Evolutionary conservation across 2,797 vertebrate species (phyloP).

Genomic region (Falco concolor): DNA sequence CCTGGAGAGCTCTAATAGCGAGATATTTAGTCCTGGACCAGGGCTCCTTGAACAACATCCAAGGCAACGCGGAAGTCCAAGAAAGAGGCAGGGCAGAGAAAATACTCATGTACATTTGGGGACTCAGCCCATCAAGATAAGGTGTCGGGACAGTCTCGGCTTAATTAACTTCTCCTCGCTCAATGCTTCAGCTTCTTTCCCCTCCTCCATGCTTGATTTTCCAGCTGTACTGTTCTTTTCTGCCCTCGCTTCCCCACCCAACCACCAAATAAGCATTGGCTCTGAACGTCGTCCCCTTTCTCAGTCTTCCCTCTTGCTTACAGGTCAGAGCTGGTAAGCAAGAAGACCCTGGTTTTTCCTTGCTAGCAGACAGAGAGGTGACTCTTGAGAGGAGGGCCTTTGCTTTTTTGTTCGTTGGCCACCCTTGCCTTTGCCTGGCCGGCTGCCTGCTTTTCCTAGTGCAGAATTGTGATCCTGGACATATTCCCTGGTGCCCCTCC

Average conservation of each 20-base stretch:
- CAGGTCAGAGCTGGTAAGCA: background rate
- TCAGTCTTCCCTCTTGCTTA: background rate
- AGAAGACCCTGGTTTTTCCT: background rate
- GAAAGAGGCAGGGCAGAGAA: background rate
- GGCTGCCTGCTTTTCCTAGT: background rate
- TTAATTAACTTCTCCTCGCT: constrained; percentile 15
- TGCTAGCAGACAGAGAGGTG: background rate
- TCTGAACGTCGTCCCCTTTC: background rate
- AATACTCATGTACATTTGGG: background rate
- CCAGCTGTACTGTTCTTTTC: constrained; percentile 32
- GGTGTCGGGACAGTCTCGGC: background rate
- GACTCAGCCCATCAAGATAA: constrained; percentile 43
- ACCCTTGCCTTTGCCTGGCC: background rate
- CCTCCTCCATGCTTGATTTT: constrained; percentile 52
- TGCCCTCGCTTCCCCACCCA: constrained; percentile 13
- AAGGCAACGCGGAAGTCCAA: background rate
- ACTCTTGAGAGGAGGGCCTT: background rate
- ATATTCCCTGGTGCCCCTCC: background rate
- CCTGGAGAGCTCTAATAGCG: background rate
- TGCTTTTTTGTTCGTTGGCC: background rate
- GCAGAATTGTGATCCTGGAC: background rate
- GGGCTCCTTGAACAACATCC: background rate
- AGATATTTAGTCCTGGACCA: constrained; percentile 3
- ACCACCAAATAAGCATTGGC: constrained; percentile 16
- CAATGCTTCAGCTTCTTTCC: background rate